Conservation (phyloP, 2,113 vertebrate species). For the Onychostruthus taczanowskii region DNA sequence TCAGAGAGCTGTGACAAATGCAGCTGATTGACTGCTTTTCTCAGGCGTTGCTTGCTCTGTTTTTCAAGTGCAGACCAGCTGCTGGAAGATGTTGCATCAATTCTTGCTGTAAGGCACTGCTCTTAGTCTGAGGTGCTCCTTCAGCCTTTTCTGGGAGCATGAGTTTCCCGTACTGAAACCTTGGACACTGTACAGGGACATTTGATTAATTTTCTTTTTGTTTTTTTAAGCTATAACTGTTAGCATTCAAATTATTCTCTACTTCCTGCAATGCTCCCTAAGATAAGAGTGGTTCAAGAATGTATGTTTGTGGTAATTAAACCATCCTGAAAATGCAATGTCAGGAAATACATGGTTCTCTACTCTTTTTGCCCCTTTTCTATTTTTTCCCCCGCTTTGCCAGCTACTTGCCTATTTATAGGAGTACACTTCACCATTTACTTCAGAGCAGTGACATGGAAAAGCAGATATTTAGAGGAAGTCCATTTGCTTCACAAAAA, state of each 20-base stretch:
- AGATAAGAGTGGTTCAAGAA: constrained; percentile 50
- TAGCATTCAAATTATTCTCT: constrained; percentile 39
- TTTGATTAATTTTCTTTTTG: constrained; percentile 12
- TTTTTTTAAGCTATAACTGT: background rate
- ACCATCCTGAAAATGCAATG: constrained; percentile 55
- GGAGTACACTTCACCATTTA: constrained; percentile 38
- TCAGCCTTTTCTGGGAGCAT: background rate
- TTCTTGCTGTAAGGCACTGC: background rate
- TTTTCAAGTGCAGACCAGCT: constrained; percentile 28
- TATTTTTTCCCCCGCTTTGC: background rate
- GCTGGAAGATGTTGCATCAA: background rate
- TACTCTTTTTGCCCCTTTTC: background rate
- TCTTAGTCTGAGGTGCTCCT: background rate
- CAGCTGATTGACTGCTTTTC: constrained; percentile 26
- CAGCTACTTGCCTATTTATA: constrained; percentile 65
- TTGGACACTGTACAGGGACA: background rate
- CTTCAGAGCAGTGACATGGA: constrained; percentile 56
- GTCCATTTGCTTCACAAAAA: constrained; percentile 68
- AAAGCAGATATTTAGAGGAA: constrained; percentile 66
- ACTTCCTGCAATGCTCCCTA: constrained; percentile 53
- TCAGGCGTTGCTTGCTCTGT: background rate
- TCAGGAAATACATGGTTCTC: constrained; percentile 62
- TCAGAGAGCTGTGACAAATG: constrained; percentile 1
- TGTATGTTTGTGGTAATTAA: constrained; percentile 66
- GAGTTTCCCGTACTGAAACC: background rate